Base-by-base conservation (phyloP, 2,797 vertebrate species). In the Notamacropus eugenii region DNA sequence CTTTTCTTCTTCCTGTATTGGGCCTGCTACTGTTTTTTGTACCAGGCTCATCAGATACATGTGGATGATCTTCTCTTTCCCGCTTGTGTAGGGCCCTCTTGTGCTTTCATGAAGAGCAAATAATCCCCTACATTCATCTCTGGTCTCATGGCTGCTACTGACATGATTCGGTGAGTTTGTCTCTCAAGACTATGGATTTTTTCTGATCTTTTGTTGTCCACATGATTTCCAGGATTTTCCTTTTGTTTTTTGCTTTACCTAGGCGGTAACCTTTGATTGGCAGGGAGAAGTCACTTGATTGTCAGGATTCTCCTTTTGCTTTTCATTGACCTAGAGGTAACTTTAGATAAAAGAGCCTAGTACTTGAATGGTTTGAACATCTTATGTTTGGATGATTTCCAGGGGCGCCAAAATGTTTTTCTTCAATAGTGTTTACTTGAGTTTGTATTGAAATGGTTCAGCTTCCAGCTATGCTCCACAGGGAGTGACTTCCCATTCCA, bases 341-440 rank as follows among this genome's bases (percentile, higher is more conserved):
- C 40, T 40, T 82, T 82, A 82, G 74, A 82, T 82, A 82, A 82
- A 82, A 82, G 67, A 74, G n/a, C 74, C 22, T 82, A 82, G 22
- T 82, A 46, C 74, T 82, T 82, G 74, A 82, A 82, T 82, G 74
- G 22, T 27, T 82, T 82, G n/a, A n/a, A 46, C n/a, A 46, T 46
- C 40, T 82, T 82, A 19, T 82, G n/a, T 82, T 82, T 82, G 40
- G 74, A 82, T 46, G 74, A 82, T 82, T 82, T 82, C 74, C 74
- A 82, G 74, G 19, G 22, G 74, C 46, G 74, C 40, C 74, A 82
- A 82, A 82, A 82, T 82, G 74, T 40, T 82, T 82, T 82, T 82
- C 74, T 74, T 82, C 74, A 82, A 82, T 82, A 82, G 74, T 82
- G 74, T 82, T 82, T 82, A 82, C 74, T 82, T 82, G n/a, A 82